These are phyloP conservation scores for Acronicta leporina DNA, from an alignment of 2,888 invertebrate genomes.

Conservation along the genomic window DNA sequence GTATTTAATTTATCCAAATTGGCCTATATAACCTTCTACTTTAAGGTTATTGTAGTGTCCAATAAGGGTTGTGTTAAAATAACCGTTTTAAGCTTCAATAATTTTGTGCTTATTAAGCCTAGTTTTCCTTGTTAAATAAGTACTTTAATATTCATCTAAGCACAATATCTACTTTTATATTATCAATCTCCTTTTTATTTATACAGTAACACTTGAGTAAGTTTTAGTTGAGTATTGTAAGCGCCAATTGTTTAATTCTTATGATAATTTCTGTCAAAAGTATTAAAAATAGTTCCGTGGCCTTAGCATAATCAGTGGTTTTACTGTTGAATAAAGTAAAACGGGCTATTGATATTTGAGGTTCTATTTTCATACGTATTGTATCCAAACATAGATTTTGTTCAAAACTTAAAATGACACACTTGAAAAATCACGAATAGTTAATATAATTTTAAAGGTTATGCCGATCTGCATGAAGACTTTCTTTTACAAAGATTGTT, in stretches of 20 bases:
- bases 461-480: too few species aligned
- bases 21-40: slow-evolving; percentile 23
- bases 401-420: too few species aligned
- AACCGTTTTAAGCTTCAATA: neutral
- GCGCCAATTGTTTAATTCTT: slow-evolving; percentile 33
- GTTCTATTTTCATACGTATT: slow-evolving; percentile 13
- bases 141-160: neutral
- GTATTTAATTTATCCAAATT: slow-evolving; percentile 8
- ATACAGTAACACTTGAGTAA: slow-evolving; percentile 11
- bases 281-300: slow-evolving; percentile 35
- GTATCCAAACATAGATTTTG: too few species aligned
- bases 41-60: slow-evolving; percentile 25
- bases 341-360: slow-evolving; percentile 24
- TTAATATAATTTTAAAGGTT: too few species aligned
- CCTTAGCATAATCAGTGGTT: slow-evolving; percentile 38
- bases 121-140: neutral
- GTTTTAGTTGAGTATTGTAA: slow-evolving; percentile 16
- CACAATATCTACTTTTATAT: neutral
- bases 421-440: too few species aligned
- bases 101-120: neutral
- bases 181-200: slow-evolving; percentile 12
- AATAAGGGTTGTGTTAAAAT: neutral
- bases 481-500: too few species aligned
- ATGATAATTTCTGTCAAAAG: slow-evolving; percentile 43
- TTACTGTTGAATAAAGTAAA: slow-evolving; percentile 26